Base-by-base conservation (phyloP, 2,797 vertebrate genomes). In the Pachyuromys duprasi region DNA sequence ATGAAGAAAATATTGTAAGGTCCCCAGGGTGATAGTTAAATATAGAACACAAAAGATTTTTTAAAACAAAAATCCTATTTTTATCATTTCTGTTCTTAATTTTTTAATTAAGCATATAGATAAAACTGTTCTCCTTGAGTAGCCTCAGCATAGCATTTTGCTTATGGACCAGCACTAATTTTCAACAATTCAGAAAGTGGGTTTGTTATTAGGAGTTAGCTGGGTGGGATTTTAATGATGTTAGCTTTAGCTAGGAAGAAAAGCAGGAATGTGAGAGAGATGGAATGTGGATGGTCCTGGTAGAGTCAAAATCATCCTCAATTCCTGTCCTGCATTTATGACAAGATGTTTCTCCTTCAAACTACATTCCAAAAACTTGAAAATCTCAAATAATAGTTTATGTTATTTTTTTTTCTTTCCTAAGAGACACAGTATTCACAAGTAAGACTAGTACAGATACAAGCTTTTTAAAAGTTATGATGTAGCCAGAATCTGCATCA, bases 81-180 rank as follows among this genome's bases (percentile, higher is more conserved):
- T 91, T 89, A 70, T 91, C 15, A 78, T 81, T 89, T 88, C 82
- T 63, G 18, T 84, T 95, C 28, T 80, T 88, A 91, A 89, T 93
- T 90, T 95, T 33, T 86, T 80, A 53, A 62, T 33, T 18, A 33
- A 69, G 22, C 26, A 14, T 81, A 2, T 80, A 76, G 55, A 60
- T 67, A 84, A 79, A 36, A 81, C 8, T n/a, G 69, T 86, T 96
- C 18, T 89, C 26, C 15, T 80, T 94, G 7, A 26, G 55, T 67
- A 92, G 36, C 14, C 62, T 28, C 83, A 67, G 28, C 33, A 24
- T 76, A 78, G 36, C 87, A 92, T 75, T 96, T 93, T 15, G 15
- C 87, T 96, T 95, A 60, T 22, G 45, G 33, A 65, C 11, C 13
- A 53, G 26, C 76, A 20, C 78, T 49, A 69, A 24, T 26, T 90